Evolutionary conservation across 2,797 vertebrate genomes (phyloP).

Genomic region (Onychomys arenicola): DNA sequence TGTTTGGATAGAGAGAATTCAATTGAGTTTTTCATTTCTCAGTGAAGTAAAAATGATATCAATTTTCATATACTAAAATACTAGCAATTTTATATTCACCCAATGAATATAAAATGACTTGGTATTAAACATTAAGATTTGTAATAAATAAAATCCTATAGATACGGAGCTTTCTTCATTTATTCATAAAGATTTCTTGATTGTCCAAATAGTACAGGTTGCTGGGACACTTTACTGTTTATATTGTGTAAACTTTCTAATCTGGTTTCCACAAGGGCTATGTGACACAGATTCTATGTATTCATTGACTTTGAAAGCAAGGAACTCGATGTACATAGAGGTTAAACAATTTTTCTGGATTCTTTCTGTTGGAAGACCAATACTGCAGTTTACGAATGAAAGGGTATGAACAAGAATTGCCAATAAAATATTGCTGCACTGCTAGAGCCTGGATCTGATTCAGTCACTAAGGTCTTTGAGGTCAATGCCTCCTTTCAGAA

Average conservation of each 20-base stretch:
- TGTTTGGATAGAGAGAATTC: neutral
- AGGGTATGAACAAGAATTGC: neutral
- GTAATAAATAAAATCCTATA: neutral
- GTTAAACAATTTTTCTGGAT: neutral
- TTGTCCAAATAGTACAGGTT: neutral
- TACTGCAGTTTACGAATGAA: neutral
- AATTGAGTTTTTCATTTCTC: constrained; percentile 30
- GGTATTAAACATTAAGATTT: neutral
- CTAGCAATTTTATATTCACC: neutral
- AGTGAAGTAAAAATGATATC: neutral
- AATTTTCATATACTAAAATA: neutral
- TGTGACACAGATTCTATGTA: neutral
- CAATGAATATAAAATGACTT: neutral
- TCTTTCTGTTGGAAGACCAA: neutral
- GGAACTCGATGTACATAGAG: rapidly evolving
- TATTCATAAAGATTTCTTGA: neutral
- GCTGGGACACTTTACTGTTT: neutral
- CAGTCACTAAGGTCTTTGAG: neutral
- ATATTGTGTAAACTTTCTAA: neutral
- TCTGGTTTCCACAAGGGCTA: neutral
- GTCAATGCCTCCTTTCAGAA: neutral
- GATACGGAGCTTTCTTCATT: neutral
- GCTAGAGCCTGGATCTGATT: neutral
- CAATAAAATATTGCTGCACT: neutral
- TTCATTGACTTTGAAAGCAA: neutral